phyloP scores from a whole-genome alignment of 2,888 invertebrate species.

The Coleophora deauratella region DNA sequence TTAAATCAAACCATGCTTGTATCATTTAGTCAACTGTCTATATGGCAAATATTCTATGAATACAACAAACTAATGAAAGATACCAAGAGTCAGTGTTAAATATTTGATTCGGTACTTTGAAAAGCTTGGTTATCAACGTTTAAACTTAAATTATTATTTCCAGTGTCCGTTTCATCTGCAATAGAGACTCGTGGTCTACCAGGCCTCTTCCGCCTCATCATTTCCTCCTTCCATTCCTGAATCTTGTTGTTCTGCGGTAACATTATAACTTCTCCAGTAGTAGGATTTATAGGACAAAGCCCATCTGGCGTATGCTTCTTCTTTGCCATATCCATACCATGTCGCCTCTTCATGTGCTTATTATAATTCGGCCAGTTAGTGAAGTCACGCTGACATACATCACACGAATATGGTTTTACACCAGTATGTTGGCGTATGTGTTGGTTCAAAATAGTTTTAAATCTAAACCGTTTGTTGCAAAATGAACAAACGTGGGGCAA shows the following conservation, averaged over 20 bases:
- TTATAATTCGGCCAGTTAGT: conserved; percentile 87
- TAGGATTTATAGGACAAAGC: conserved; percentile 35
- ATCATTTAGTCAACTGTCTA: no score
- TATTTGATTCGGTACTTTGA: no score
- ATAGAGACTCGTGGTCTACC: background rate
- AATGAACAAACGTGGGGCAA: conserved; percentile 82
- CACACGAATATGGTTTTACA: conserved; percentile 80
- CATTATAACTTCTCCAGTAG: conserved; percentile 31
- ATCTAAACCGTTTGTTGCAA: conserved; percentile 80
- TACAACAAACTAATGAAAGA: no score
- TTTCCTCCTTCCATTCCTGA: conserved; percentile 38
- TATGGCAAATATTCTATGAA: no score
- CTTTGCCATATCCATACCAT: conserved; percentile 61
- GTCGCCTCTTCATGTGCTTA: conserved; percentile 84
- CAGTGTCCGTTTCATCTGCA: background rate
- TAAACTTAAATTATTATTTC: background rate
- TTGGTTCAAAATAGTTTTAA: conserved; percentile 79
- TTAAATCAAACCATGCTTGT: no score
- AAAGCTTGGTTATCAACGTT: background rate
- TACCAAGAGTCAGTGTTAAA: no score
- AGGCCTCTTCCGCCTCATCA: conserved; percentile 21
- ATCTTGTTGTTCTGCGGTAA: conserved; percentile 30
- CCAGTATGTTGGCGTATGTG: conserved; percentile 80
- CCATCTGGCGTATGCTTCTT: conserved; percentile 52
- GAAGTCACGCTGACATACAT: conserved; percentile 77